Conservation (phyloP, 1,140 invertebrate genomes). For the Eciton burchellii region DNA sequence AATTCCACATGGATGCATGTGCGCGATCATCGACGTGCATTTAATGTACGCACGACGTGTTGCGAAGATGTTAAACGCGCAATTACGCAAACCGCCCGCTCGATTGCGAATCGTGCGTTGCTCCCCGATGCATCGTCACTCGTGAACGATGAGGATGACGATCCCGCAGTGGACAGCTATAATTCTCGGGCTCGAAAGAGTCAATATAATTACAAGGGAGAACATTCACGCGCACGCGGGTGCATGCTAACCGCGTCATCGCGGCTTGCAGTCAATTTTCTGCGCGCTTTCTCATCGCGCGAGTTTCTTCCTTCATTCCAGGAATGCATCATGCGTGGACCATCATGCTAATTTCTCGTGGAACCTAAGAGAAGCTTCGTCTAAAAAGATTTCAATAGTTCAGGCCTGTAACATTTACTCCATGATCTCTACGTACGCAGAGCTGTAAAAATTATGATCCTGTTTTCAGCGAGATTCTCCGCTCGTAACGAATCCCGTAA, state of each 20-base stretch:
- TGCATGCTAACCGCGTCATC: slow-evolving; percentile 40
- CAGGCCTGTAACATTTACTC: too few species aligned
- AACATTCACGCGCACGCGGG: slow-evolving; percentile 21
- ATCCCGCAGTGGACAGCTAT: slow-evolving; percentile 36
- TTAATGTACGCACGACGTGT: slow-evolving; percentile 12
- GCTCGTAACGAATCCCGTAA: too few species aligned
- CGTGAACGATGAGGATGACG: slow-evolving; percentile 50
- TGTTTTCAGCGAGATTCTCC: too few species aligned
- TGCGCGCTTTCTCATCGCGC: slow-evolving; percentile 32
- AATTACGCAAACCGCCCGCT: slow-evolving; percentile 58
- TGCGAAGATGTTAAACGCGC: slow-evolving; percentile 62
- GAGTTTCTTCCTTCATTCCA: slow-evolving; percentile 21
- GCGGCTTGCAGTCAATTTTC: not conserved
- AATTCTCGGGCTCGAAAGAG: slow-evolving; percentile 56
- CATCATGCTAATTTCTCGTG: not conserved
- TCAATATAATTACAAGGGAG: slow-evolving; percentile 71
- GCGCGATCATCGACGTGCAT: slow-evolving; percentile 16
- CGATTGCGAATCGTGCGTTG: slow-evolving; percentile 60
- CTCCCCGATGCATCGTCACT: slow-evolving; percentile 39
- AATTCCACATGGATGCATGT: too few species aligned
- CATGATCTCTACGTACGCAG: too few species aligned
- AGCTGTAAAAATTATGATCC: too few species aligned
- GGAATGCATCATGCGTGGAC: not conserved
- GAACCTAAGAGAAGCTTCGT: not conserved
- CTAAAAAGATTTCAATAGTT: too few species aligned